Conservation (phyloP, 30 jellyfish, hydroid and myxozoan species). For the Catostylus mosaicus region DNA sequence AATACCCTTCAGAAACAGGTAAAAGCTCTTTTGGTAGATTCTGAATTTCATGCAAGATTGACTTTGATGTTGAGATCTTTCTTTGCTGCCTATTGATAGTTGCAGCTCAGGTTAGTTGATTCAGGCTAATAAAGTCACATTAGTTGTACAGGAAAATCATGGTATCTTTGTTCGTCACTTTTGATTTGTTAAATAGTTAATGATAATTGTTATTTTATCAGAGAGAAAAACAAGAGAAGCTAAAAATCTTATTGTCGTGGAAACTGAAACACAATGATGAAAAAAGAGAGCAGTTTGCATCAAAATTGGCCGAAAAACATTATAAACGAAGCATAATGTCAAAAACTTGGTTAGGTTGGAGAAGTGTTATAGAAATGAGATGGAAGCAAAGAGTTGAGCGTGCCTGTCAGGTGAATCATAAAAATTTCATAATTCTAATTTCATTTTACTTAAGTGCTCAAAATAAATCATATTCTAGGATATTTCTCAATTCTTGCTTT, state of each 20-base stretch:
- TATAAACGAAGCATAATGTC: slow-evolving; percentile 56
- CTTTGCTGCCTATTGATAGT: too few relatives aligned
- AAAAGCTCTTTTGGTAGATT: not conserved
- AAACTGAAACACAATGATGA: slow-evolving; percentile 77
- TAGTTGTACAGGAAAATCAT: too few relatives aligned
- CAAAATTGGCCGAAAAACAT: slow-evolving; percentile 79
- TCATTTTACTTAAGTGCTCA: not conserved
- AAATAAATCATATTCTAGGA: too few relatives aligned
- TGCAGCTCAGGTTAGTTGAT: too few relatives aligned
- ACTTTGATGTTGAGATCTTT: too few relatives aligned
- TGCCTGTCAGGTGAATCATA: slow-evolving; percentile 79
- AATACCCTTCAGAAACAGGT: slow-evolving; percentile 84
- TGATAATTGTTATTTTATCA: slow-evolving; percentile 6
- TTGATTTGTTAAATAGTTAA: too few relatives aligned
- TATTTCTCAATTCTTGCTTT: too few relatives aligned
- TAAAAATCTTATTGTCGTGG: slow-evolving; percentile 76
- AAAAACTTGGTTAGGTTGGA: slow-evolving; percentile 87
- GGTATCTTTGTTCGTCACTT: too few relatives aligned
- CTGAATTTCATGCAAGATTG: too few relatives aligned
- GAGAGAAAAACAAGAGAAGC: slow-evolving; percentile 81
- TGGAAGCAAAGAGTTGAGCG: slow-evolving; percentile 95
- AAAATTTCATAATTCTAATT: not conserved
- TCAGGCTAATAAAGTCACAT: too few relatives aligned
- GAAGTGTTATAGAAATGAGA: slow-evolving; percentile 83
- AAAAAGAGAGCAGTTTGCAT: slow-evolving; percentile 71